phyloP scores from a whole-genome alignment of 2,888 invertebrate genomes.

The Mesoligia furuncula region DNA sequence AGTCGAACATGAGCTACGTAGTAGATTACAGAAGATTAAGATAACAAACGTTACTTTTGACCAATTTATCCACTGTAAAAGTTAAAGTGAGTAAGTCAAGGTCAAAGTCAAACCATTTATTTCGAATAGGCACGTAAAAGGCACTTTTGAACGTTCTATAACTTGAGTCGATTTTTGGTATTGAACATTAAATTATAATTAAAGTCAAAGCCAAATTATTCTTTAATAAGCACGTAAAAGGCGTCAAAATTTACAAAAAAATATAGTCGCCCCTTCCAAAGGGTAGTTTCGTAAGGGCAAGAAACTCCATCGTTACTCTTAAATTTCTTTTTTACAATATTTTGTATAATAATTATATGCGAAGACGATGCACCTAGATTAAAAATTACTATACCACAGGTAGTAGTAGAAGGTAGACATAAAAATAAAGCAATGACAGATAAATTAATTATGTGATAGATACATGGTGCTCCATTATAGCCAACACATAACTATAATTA shows the following conservation, averaged over 20 bases:
- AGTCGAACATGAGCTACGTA: not conserved
- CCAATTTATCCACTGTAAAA: not conserved
- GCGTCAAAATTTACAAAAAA: not conserved
- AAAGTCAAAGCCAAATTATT: too few relatives aligned
- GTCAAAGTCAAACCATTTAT: not conserved
- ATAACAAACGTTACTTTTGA: not conserved
- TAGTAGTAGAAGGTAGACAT: too few relatives aligned
- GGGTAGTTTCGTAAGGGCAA: too few relatives aligned
- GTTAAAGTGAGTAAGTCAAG: not conserved
- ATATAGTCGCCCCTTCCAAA: not conserved
- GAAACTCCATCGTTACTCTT: not conserved
- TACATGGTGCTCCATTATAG: not conserved
- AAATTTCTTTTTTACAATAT: not conserved
- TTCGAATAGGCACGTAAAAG: not conserved
- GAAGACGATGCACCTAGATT: too few relatives aligned
- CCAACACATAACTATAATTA: not conserved
- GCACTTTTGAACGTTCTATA: not conserved
- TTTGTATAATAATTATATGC: not conserved
- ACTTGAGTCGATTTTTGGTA: not conserved
- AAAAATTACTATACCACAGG: not conserved
- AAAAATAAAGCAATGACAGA: not conserved
- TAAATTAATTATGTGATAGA: not conserved
- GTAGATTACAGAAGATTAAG: not conserved
- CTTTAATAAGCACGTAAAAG: too few relatives aligned
- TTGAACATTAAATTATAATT: not conserved